Percentiles rank a stretch among this genome's conserved stretches.
These are phyloP conservation scores for Caenorhabditis macrosperma DNA, from an alignment of 2,888 invertebrate species.

Conservation along the genomic window DNA sequence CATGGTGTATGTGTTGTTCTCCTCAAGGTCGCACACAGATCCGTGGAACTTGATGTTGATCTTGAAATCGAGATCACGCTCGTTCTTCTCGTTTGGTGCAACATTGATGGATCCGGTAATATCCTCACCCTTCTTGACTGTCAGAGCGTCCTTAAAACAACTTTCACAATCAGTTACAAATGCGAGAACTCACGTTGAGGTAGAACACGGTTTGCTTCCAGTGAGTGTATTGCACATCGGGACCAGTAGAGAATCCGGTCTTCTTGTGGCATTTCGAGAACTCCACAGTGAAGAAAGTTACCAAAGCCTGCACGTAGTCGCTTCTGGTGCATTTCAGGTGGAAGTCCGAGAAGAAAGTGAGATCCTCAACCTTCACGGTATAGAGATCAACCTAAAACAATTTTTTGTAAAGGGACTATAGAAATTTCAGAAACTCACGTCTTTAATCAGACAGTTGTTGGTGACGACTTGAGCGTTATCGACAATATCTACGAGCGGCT, in stretches of 20 bases:
- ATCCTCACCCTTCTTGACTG: slow-evolving; percentile 94
- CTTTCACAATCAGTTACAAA: too few relatives aligned
- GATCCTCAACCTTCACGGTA: slow-evolving; percentile 94
- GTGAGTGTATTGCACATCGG: slow-evolving; percentile 97
- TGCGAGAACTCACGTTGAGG: slow-evolving; percentile 85
- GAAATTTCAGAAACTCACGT: slow-evolving; percentile 70
- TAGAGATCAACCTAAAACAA: slow-evolving; percentile 90
- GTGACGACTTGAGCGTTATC: slow-evolving; percentile 99
- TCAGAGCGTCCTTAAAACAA: slow-evolving; percentile 89
- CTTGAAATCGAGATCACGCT: slow-evolving; percentile 94
- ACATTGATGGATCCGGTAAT: slow-evolving; percentile 89
- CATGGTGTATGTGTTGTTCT: slow-evolving; percentile 82
- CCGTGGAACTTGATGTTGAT: slow-evolving; percentile 85
- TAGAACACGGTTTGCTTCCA: slow-evolving; percentile 99
- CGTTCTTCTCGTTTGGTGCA: slow-evolving; percentile 96
- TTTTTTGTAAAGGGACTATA: background rate
- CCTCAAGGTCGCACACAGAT: slow-evolving; percentile 81
- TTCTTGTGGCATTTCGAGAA: slow-evolving; percentile 99
- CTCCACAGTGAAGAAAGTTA: slow-evolving; percentile 99
- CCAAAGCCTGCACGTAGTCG: slow-evolving; percentile 87
- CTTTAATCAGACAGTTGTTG: slow-evolving; percentile 92
- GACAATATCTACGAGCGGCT: slow-evolving; percentile 98
- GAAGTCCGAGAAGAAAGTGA: slow-evolving; percentile 90
- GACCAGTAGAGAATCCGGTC: slow-evolving; percentile 95
- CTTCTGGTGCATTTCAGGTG: slow-evolving; percentile 81